Conservation (phyloP, 2,888 invertebrate species). For the Marronus borbonicus region DNA sequence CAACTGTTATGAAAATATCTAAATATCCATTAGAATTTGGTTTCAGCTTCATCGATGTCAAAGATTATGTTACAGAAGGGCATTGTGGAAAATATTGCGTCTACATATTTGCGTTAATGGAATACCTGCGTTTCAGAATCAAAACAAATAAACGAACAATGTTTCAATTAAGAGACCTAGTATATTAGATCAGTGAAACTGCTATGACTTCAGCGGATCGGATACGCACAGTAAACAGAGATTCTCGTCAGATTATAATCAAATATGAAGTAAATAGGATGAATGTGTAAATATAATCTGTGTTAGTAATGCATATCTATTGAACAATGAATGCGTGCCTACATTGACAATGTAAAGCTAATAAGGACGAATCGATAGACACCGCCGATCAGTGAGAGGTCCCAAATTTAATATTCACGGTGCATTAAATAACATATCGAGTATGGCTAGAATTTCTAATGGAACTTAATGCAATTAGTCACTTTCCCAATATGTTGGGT, state of each 20-base stretch:
- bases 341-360: constrained; percentile 21
- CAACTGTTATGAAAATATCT: too few species aligned
- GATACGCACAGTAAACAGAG: not conserved
- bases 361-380: constrained; percentile 28
- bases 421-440: constrained; percentile 49
- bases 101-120: too few species aligned
- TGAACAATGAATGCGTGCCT: constrained; percentile 25
- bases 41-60: too few species aligned
- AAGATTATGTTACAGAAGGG: too few species aligned
- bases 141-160: too few species aligned
- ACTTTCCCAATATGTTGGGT: constrained; percentile 45
- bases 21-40: too few species aligned
- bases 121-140: too few species aligned
- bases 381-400: constrained; percentile 25
- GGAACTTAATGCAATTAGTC: constrained; percentile 44
- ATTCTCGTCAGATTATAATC: not conserved
- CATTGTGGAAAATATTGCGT: too few species aligned
- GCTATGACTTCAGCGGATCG: too few species aligned
- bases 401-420: constrained; percentile 45
- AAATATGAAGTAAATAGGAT: constrained; percentile 3
- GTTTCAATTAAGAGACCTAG: too few species aligned
- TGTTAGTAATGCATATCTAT: constrained; percentile 10
- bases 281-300: constrained; percentile 8
- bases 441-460: constrained; percentile 43
- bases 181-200: too few species aligned